These are phyloP conservation scores for Furcifer pardalis DNA, from an alignment of 2,797 vertebrate species.

Conservation along the genomic window DNA sequence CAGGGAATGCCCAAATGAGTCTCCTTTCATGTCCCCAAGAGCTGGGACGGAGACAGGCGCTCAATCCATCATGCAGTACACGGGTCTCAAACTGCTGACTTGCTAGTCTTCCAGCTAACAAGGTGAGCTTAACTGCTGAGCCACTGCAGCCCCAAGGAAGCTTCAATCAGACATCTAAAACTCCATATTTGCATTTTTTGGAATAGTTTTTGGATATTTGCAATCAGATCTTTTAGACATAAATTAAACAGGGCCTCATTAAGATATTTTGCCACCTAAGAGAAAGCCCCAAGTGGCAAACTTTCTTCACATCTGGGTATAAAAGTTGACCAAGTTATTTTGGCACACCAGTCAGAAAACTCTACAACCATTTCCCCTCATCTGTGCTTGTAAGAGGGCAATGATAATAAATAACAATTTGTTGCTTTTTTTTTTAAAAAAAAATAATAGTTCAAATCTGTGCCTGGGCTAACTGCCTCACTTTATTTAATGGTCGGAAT, in stretches of 20 bases:
- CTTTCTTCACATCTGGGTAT: background rate
- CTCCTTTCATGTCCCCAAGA: too few relatives aligned
- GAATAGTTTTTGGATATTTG: too few relatives aligned
- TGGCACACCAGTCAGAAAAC: background rate
- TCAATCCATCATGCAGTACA: too few relatives aligned
- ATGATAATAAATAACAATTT: background rate
- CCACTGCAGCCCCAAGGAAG: too few relatives aligned
- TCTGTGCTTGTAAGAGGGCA: background rate
- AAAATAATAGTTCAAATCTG: background rate
- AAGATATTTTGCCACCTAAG: too few relatives aligned
- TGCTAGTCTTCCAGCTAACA: too few relatives aligned
- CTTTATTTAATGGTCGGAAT: background rate
- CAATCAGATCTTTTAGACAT: background rate
- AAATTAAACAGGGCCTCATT: background rate
- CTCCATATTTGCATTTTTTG: too few relatives aligned
- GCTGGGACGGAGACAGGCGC: too few relatives aligned
- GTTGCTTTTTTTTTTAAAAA: background rate
- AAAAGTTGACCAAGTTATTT: background rate
- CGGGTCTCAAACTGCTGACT: too few relatives aligned
- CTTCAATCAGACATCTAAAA: background rate
- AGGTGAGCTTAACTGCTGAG: too few relatives aligned
- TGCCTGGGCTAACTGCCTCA: background rate
- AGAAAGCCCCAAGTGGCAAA: background rate
- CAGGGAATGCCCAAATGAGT: too few relatives aligned
- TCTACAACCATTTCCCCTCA: background rate